Evolutionary conservation across 1,140 invertebrate genomes (phyloP), one percentile per base, ranked within the genome.

Genomic region (Drosophila kepulauana): DNA sequence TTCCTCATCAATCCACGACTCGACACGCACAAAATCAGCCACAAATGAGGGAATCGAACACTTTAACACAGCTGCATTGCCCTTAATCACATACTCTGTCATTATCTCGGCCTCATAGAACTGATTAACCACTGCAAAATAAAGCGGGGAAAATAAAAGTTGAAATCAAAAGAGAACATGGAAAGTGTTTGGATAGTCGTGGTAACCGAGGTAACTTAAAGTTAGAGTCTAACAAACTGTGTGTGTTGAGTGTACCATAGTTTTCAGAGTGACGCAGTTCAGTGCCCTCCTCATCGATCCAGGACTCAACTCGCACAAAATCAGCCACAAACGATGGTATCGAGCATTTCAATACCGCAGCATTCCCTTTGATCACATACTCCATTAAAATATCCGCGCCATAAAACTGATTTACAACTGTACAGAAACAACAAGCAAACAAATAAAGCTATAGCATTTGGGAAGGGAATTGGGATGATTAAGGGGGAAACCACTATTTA

Each of bases 11-110:
- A 96, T 95, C 96, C 96, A 97, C 6, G 95, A 94, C 67, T 96
- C 95, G 52, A 97, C 96, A 72, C 95, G 94, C 35, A 97, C 96
- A 92, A 96, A 97, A 93, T 97, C 96, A 57, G 95, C 95, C 38
- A 97, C 96, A 92, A 96, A 97, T 30, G 95, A 95, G 3, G 96
- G 97, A 68, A 97, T 97, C 35, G 95, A 95, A 93, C 96, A 97
- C 93, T 96, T 96, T 20, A 97, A 92, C 41, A 97, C 94, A 7
- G 96, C 96, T 30, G 96, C 95, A 92, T 97, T 97, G 58, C 96
- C 96, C 61, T 95, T 93, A 72, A 97, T 97, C n/a, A 96, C 96
- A 93, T 96, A 96, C 80, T 96, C 96, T 54, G 95, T 95, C 79
- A 96, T 93, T 61, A 97, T 95, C 89, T 97, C 96, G 33, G 96